phyloP scores from a whole-genome alignment of 2,113 vertebrate species.

The Montifringilla adamsi region DNA sequence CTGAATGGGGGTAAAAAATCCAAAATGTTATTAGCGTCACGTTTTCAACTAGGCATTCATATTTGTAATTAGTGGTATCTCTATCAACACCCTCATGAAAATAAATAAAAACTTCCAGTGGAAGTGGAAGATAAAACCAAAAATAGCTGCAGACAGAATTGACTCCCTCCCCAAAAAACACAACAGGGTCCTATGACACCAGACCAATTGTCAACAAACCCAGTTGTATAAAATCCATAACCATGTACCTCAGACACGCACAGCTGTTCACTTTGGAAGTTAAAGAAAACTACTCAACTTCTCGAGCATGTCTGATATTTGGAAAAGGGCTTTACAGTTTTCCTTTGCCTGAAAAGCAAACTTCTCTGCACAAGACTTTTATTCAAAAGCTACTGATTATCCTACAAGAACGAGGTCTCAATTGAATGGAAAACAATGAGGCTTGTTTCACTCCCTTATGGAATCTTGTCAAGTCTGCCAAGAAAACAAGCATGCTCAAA shows the following conservation, averaged over 20 bases:
- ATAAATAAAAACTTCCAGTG: neutral
- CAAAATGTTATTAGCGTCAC: neutral
- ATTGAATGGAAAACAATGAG: neutral
- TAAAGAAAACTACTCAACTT: neutral
- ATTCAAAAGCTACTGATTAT: neutral
- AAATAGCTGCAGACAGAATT: neutral
- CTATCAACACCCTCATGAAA: neutral
- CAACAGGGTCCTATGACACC: neutral
- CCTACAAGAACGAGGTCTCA: neutral
- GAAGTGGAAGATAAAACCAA: neutral
- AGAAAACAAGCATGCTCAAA: neutral
- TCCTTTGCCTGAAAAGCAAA: neutral
- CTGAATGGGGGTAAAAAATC: neutral
- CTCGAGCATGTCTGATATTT: neutral
- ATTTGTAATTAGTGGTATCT: neutral
- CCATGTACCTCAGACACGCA: neutral
- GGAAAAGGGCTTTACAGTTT: neutral
- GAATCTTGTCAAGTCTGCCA: neutral
- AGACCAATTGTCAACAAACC: neutral
- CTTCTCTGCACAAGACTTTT: neutral
- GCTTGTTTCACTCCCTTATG: neutral
- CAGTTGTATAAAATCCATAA: neutral
- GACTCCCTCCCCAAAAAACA: rapidly evolving
- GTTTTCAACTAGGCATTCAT: neutral
- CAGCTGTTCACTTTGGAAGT: neutral